Base-by-base conservation (phyloP, 2,888 invertebrate genomes). In the Agelastica alni region DNA sequence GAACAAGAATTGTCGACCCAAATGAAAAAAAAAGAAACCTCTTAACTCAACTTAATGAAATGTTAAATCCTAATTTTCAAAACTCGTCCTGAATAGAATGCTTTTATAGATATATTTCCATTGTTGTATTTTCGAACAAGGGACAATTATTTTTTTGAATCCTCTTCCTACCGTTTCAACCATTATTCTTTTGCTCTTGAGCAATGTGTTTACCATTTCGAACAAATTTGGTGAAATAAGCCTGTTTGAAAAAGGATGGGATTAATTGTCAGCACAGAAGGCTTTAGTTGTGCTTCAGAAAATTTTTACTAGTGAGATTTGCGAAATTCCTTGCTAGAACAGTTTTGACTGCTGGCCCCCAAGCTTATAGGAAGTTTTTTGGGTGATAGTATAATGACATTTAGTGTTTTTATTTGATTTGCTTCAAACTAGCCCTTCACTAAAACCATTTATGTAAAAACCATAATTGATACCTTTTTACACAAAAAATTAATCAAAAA, bases 21-120 rank as follows among this genome's bases (percentile, higher is more conserved):
- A 39, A 6, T 20, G 13, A 41, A 32, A 18, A 28, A 61, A 60
- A 65, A 57, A 60, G 59, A 61, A 39, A 49, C 61, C 63, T 64
- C 69, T 70, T 69, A 67, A 66, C 68, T 62, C 68, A 67, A 42
- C 63, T 63, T 64, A 71, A 71, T 71, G 69, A 70, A 70, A 69
- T 66, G 71, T 68, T 68, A 71, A 69, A 71, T 67, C 70, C 66
- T 62, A 70, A 70, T 70, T 70, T 70, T 62, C 57, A 64, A 61
- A 61, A 62, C 62, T 60, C 46, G 39, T 16, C 45, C 37, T 60
- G 58, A 60, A 60, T 58, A 47, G 55, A 42, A 30, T 46, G 44
- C 53, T 44, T 54, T 56, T 43, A 52, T 59, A 45, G 53, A 53
- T 53, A 55, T 59, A 49, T 53, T 48, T 48, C 52, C 34, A 46